These are phyloP conservation scores for Oncorhynchus tshawytscha DNA, from an alignment of 2,113 vertebrate species.

Conservation along the genomic window DNA sequence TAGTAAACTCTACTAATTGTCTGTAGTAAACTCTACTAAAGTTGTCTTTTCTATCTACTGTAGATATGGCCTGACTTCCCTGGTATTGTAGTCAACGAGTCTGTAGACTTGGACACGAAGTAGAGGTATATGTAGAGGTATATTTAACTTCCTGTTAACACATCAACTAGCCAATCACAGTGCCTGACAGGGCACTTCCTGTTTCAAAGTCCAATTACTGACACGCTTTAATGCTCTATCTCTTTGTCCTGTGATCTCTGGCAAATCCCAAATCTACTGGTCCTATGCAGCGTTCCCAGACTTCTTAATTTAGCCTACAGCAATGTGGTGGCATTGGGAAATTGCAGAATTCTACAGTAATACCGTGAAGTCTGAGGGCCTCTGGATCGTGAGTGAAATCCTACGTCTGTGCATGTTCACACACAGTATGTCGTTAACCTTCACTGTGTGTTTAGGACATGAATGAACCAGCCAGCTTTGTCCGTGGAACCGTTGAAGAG, in stretches of 20 bases:
- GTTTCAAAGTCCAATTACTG: neutral
- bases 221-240: neutral
- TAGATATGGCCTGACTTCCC: constrained; percentile 92
- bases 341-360: constrained; percentile 54
- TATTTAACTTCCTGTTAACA: neutral
- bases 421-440: neutral
- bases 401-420: neutral
- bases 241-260: neutral
- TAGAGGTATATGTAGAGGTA: constrained; percentile 84
- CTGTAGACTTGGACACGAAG: constrained; percentile 78
- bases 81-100: constrained; percentile 68
- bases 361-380: constrained; percentile 83
- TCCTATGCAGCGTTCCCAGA: constrained; percentile 85
- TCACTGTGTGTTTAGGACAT: constrained; percentile 80
- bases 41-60: neutral
- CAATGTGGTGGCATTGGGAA: constrained; percentile 82
- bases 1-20: too few relatives aligned
- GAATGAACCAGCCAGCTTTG: constrained; percentile 90
- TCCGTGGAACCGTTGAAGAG: constrained; percentile 79
- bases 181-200: neutral
- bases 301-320: constrained; percentile 82
- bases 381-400: constrained; percentile 78
- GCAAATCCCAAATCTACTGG: constrained; percentile 69
- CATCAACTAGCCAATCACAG: constrained; percentile 3
- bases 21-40: too few relatives aligned